Evolutionary conservation across 2,888 invertebrate genomes (phyloP).

Genomic region (Arctia plantaginis): DNA sequence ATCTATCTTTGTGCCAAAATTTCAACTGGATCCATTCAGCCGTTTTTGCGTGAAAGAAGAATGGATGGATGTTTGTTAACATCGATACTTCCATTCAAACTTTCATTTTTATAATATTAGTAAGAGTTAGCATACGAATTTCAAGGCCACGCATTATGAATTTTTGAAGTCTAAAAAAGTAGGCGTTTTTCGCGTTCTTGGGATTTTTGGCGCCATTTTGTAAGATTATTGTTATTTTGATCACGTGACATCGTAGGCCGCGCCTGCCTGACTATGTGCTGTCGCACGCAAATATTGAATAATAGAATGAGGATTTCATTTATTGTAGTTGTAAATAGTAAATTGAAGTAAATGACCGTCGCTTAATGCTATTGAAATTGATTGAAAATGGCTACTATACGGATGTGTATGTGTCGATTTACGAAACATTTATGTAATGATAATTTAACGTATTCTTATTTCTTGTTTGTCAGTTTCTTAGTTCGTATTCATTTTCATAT

Average conservation of each 20-base stretch:
- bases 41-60: no score
- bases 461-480: no score
- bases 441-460: no score
- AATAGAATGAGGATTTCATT: slow-evolving; percentile 31
- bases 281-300: slow-evolving; percentile 42
- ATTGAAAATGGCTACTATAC: background rate
- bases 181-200: background rate
- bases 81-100: no score
- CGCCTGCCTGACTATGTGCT: slow-evolving; percentile 24
- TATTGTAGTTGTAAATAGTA: slow-evolving; percentile 13
- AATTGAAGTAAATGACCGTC: slow-evolving; percentile 10
- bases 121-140: background rate
- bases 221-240: slow-evolving; percentile 24
- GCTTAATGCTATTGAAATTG: slow-evolving; percentile 2
- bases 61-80: no score
- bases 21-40: no score
- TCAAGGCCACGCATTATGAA: slow-evolving; percentile 3
- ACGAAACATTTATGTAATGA: background rate
- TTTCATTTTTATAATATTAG: no score
- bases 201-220: slow-evolving; percentile 11
- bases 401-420: no score
- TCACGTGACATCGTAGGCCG: slow-evolving; percentile 26
- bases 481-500: no score
- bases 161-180: background rate
- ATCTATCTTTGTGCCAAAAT: no score